These are phyloP conservation scores for Iselma pallidipennis DNA, from an alignment of 2,888 invertebrate genomes.

Conservation along the genomic window DNA sequence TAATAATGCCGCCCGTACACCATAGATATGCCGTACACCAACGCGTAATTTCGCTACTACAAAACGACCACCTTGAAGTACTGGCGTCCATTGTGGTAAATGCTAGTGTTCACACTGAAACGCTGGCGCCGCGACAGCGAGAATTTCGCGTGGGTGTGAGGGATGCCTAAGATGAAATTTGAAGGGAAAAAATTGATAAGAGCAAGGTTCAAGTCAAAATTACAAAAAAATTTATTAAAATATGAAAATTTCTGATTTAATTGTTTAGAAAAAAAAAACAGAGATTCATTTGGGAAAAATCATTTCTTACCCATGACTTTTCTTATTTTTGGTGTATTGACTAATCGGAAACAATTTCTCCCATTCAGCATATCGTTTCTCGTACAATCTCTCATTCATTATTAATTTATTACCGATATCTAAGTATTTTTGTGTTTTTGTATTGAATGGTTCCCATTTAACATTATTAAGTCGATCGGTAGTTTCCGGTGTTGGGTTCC, in stretches of 20 bases:
- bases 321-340: slow-evolving; percentile 17
- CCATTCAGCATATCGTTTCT: slow-evolving; percentile 53
- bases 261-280: too few relatives aligned
- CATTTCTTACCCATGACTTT: neutral
- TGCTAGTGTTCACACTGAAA: too few relatives aligned
- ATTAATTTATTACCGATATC: slow-evolving; percentile 50
- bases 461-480: slow-evolving; percentile 43
- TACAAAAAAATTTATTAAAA: neutral
- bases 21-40: too few relatives aligned
- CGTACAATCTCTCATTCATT: slow-evolving; percentile 48
- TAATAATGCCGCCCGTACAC: too few relatives aligned
- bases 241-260: neutral
- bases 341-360: slow-evolving; percentile 49
- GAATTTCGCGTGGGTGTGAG: too few relatives aligned
- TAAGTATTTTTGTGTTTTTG: slow-evolving; percentile 50
- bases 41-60: too few relatives aligned
- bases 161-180: neutral
- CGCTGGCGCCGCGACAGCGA: too few relatives aligned
- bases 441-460: slow-evolving; percentile 52
- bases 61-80: too few relatives aligned
- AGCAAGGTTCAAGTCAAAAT: too few relatives aligned
- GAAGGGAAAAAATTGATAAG: too few relatives aligned
- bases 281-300: too few relatives aligned
- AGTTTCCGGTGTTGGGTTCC: slow-evolving; percentile 55
- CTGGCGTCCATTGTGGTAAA: too few relatives aligned